A percentile compares a stretch with the other conserved stretches of the same genome.
These are phyloP conservation scores for Mastomys natalensis DNA, from an alignment of 2,113 vertebrate species.

Conservation along the genomic window DNA sequence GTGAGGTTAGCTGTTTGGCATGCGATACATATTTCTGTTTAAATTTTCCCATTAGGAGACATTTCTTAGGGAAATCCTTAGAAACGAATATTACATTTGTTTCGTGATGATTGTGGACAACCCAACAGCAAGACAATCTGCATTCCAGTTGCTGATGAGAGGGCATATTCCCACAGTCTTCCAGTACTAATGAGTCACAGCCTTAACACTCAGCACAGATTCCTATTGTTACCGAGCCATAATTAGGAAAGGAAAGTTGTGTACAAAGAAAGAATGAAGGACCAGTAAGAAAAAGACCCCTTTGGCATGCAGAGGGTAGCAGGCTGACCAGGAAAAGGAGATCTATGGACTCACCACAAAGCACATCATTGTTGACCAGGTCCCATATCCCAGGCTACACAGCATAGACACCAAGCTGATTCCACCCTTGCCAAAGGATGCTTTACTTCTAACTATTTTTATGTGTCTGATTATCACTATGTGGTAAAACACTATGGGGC, in stretches of 20 bases:
- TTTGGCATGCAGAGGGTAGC: background rate
- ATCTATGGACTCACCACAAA: accelerated
- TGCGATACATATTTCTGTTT: constrained; percentile 69
- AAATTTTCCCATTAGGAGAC: constrained; percentile 80
- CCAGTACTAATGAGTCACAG: constrained; percentile 49
- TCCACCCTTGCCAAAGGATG: background rate
- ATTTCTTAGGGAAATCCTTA: constrained; percentile 78
- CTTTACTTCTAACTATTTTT: background rate
- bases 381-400: too few species aligned
- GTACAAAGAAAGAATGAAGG: background rate
- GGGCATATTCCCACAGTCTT: constrained; percentile 62
- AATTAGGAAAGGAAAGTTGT: constrained; percentile 18
- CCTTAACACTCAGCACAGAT: background rate
- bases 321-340: background rate
- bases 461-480: background rate
- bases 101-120: constrained; percentile 69
- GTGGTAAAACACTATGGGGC: background rate
- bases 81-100: constrained; percentile 66
- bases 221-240: background rate
- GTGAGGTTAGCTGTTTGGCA: constrained; percentile 78
- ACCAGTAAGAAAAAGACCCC: background rate
- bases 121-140: constrained; percentile 48
- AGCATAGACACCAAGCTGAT: accelerated
- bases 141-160: constrained; percentile 68
- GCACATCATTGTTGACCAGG: accelerated